phyloP scores from a whole-genome alignment of 2,797 vertebrate species.

The Eleutherodactylus coqui region DNA sequence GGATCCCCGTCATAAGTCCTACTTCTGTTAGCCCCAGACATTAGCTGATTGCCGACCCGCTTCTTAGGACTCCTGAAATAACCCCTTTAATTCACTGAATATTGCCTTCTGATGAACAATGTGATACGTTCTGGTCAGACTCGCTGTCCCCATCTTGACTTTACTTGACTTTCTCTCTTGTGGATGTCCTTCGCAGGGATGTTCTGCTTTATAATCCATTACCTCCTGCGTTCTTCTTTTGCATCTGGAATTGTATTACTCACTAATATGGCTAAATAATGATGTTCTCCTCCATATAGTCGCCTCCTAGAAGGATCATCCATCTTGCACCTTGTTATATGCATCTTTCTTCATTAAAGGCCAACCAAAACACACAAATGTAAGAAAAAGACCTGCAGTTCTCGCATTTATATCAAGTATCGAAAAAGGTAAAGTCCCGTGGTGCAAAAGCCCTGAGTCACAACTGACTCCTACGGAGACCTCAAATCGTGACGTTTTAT shows the following conservation, averaged over 20 bases:
- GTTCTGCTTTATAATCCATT: background rate
- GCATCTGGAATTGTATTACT: slow-evolving; percentile 1
- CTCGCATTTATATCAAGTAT: background rate
- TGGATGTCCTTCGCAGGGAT: background rate
- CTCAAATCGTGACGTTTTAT: no score
- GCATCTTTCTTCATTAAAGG: slow-evolving; percentile 11
- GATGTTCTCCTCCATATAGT: slow-evolving; percentile 19
- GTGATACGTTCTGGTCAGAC: background rate
- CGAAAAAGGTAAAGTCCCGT: no score
- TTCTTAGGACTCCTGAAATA: no score
- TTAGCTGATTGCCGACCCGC: no score
- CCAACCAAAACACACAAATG: background rate
- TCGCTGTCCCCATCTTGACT: background rate
- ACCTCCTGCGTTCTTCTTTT: background rate
- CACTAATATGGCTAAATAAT: slow-evolving; percentile 25
- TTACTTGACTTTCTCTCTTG: background rate
- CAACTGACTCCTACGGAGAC: no score
- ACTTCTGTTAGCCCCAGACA: no score
- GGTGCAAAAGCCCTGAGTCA: no score
- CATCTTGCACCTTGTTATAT: slow-evolving; percentile 14
- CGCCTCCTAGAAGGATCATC: slow-evolving; percentile 1
- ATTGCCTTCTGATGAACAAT: background rate
- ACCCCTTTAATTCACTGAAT: background rate
- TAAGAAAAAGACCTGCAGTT: background rate
- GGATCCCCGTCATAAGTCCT: no score